Base-by-base conservation (phyloP, 2,797 vertebrate genomes). In the Craterocephalus amniculus region DNA sequence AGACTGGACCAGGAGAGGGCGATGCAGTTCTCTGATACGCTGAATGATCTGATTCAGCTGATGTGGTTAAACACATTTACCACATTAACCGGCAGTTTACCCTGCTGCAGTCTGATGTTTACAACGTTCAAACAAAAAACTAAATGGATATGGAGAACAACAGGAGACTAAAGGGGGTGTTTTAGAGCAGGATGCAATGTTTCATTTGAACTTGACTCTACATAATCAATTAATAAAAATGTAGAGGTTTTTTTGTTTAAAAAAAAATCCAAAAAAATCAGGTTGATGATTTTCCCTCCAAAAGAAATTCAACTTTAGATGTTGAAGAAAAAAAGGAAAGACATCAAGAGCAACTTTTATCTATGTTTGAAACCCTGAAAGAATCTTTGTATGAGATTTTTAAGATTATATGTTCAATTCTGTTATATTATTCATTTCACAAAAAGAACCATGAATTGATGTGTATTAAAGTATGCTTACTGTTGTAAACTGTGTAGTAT, bases 1-100 rank as follows among this genome's bases (percentile, higher is more conserved):
- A 16, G 35, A 34, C 2, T 18, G 31, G 59, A 60, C 58, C 67
- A 63, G 52, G 75, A 78, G 27, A 67, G 22, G 61, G 75, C 77
- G 22, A 36, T 12, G 4, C 40, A 32, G 6, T 10, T 58, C 32
- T 70, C 49, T 58, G 0, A 38, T 35, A 49, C 9, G 48, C n/a
- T 49, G 18, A 45, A 18, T n/a, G 43, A 20, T 48, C 43, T n/a
- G 20, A n/a, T 22, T 48, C 40, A 43, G 43, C 7, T 48, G 0
- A 45, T 45, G 45, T 10, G 20, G 1, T n/a, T n/a, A n/a, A n/a
- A n/a, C n/a, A n/a, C n/a, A n/a, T 24, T 26, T 24, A 51, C 22
- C 48, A 24, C 22, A 26, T 26, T 12, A 9, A 11, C 18, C 2
- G 8, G 45, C 45, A 49, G n/a, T n/a, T n/a, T n/a, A n/a, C n/a